Conservation (phyloP, 2,113 vertebrate genomes). For the Protobothrops flavoviridis region DNA sequence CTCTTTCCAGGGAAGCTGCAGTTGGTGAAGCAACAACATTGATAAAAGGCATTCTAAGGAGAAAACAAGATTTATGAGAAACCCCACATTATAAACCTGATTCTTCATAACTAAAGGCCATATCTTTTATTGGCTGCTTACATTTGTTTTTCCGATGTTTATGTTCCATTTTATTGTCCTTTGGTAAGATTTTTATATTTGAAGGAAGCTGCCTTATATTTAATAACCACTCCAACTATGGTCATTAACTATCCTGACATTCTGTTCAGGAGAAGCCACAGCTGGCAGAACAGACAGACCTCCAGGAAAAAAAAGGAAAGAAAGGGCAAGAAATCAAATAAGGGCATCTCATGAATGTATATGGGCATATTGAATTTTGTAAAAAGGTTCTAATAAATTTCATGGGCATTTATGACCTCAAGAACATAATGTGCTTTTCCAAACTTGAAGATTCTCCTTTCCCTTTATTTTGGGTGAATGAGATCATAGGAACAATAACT, state of each 20-base stretch:
- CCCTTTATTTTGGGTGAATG: not conserved
- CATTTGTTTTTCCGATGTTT: not conserved
- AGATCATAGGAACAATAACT: not conserved
- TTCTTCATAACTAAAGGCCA: not conserved
- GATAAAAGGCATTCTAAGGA: not conserved
- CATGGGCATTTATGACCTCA: not conserved
- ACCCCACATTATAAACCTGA: not conserved
- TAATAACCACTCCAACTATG: not conserved
- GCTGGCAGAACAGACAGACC: not conserved
- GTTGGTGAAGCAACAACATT: not conserved
- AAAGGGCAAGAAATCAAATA: not conserved
- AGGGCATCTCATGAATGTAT: not conserved
- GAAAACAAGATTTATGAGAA: not conserved
- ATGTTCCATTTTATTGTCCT: not conserved
- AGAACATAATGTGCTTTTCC: not conserved
- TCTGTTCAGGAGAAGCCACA: not conserved
- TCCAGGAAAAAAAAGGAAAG: not conserved
- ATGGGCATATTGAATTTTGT: not conserved
- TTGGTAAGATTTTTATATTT: not conserved
- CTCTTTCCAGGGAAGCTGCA: not conserved
- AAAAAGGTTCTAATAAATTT: not conserved
- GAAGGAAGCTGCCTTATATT: not conserved
- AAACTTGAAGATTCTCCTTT: not conserved
- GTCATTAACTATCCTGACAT: not conserved
- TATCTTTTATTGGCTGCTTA: not conserved